These are phyloP conservation scores for Ephialtes manifestator DNA, from an alignment of 2,888 invertebrate species.

Conservation along the genomic window DNA sequence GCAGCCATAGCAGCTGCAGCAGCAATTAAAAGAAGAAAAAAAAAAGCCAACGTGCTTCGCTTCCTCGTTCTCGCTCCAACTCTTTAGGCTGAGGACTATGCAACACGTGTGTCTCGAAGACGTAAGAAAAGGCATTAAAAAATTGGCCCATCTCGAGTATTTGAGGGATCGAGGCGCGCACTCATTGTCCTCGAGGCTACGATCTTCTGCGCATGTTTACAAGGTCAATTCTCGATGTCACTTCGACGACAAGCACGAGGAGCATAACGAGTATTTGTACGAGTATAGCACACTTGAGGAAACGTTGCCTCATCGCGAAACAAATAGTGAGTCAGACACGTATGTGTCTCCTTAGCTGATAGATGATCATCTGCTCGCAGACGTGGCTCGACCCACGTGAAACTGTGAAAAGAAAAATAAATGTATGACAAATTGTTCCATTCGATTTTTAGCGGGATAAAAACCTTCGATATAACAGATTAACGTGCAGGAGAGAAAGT, in stretches of 20 bases:
- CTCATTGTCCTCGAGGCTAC: neutral
- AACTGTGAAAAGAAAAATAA: constrained; percentile 2
- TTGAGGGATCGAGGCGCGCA: neutral
- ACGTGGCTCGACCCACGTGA: neutral
- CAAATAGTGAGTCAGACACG: constrained; percentile 61
- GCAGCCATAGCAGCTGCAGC: constrained; percentile 10
- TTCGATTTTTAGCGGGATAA: no score
- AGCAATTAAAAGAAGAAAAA: constrained; percentile 21
- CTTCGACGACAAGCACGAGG: neutral
- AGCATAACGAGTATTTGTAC: constrained; percentile 24
- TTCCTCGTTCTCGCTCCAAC: constrained; percentile 18
- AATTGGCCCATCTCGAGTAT: neutral
- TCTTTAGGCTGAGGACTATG: neutral
- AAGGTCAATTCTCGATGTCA: constrained; percentile 7
- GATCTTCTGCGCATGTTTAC: neutral
- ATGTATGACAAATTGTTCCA: no score
- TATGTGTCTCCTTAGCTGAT: constrained; percentile 21
- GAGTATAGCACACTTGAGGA: neutral
- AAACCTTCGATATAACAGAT: neutral
- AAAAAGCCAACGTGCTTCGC: constrained; percentile 27
- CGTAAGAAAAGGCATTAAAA: neutral
- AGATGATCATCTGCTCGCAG: neutral
- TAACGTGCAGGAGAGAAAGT: constrained; percentile 2
- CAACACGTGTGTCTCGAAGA: constrained; percentile 19
- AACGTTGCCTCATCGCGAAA: constrained; percentile 49